Base-by-base conservation (phyloP, 2,113 vertebrate genomes). In the Gorsachius goisagi region DNA sequence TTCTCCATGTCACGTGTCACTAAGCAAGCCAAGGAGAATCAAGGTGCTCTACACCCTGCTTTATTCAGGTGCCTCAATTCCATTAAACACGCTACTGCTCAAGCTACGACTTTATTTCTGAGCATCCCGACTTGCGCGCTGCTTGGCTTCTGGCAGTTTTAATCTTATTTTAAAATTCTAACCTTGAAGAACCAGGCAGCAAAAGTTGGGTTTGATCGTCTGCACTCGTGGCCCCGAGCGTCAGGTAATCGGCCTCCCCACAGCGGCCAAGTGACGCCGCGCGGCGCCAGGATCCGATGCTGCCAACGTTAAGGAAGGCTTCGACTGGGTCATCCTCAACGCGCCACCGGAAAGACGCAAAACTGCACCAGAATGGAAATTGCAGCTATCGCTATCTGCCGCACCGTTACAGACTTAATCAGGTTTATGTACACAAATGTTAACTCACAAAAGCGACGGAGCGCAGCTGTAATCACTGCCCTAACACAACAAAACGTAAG, bases 301-400 rank as follows among this genome's bases (percentile, higher is more conserved):
- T 11, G 2, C 49, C 19, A n/a, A 37, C 52, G 30, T 14, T 72
- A 64, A 85, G 45, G 76, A 35, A 87, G 69, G 45, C 87, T 75
- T 16, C 13, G 39, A 14, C 56, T 15, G 26, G 12, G 62, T 33
- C 66, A 39, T 24, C 76, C 58, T 53, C 39, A 93, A 77, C 59
- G 90, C 37, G 5, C 26, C 37, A 21, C 2, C 60, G 47, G 24
- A 81, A 77, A 52, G 50, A 45, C 86, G 35, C n/a, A 56, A 11
- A 87, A 7, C 73, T 30, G 14, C 27, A 92, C 93, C 87, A 95
- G 88, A 84, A 90, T 60, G 86, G 95, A 89, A 96, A 93, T 71
- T 11, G 86, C 1, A 2, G 90, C 53, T 95, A 88, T 93, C 55
- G 0, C 23, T 13, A 22, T 71, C 73, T 97, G 87, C 90, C 37